Base-by-base conservation (phyloP, 1,140 invertebrate genomes). In the Semibalanus balanoides region DNA sequence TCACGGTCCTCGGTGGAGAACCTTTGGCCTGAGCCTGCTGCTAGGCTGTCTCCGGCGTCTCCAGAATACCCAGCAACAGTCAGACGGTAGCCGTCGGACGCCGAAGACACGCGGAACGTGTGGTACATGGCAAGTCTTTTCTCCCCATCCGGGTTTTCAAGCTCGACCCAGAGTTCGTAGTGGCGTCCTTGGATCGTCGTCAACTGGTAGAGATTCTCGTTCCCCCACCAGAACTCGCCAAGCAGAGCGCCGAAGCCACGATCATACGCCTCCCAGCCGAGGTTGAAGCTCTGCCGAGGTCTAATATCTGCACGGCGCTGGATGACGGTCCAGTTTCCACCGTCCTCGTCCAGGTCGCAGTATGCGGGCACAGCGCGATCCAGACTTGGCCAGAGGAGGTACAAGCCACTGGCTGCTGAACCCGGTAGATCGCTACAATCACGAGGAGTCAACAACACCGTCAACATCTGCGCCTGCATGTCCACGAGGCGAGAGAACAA, bases 251-350 rank as follows among this genome's bases (percentile, higher is more conserved):
- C 76, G 64, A 76, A 76, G 28, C 76, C 76, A n/a, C 27, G 75
- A 78, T 83, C 83, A 80, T 87, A 87, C 75, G 85, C 84, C n/a
- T 82, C 78, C 85, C 86, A 87, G 19, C 82, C 80, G 29, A 84
- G 81, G 76, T 84, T 82, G 79, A 80, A 80, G 74, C 77, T 74
- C 0, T 83, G 78, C 9, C 81, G 51, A 77, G 64, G 74, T n/a
- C 72, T 88, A 5, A 92, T 93, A 80, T 95, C 92, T 78, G 87
- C 87, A 3, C 94, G 88, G 7, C 90, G 88, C 79, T 95, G 93
- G 17, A 96, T 86, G 0, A 94, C 87, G 7, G 93, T 95, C 90
- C 92, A 95, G 0, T 92, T 91, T 11, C 85, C 86, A 25, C 82
- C 83, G 75, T 84, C 81, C 25, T 81, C 82, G 28, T 85, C 82